Evolutionary conservation across 2,113 vertebrate species (phyloP).

Genomic region (Martes martes): DNA sequence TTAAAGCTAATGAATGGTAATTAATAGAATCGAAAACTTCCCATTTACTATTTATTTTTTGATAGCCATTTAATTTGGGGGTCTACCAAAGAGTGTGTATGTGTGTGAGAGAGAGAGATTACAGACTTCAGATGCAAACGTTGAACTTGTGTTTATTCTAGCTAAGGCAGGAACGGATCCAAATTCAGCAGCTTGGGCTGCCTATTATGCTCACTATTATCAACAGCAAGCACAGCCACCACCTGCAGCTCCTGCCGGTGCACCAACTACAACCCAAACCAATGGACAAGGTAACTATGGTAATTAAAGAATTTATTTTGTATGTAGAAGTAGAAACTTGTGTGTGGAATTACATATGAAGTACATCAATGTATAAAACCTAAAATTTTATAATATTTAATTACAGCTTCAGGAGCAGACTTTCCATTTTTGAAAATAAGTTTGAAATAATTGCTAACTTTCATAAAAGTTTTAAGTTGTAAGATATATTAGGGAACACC

Average conservation of each 20-base stretch:
- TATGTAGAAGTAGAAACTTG: neutral
- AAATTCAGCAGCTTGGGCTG: constrained; percentile 98
- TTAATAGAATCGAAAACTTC: neutral
- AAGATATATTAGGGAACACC: neutral
- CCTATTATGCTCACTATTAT: constrained; percentile 98
- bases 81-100: neutral
- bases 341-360: constrained; percentile 9
- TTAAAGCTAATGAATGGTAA: neutral
- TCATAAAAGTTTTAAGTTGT: neutral
- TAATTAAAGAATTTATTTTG: neutral
- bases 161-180: constrained; percentile 97
- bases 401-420: neutral
- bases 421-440: neutral
- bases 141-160: constrained; percentile 73
- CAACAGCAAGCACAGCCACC: constrained; percentile 95
- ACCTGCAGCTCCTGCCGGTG: constrained; percentile 92
- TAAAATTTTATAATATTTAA: neutral
- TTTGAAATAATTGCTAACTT: neutral
- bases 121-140: neutral
- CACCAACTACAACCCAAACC: constrained; percentile 91
- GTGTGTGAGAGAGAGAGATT: neutral
- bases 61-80: neutral
- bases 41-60: neutral
- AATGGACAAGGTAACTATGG: constrained; percentile 94
- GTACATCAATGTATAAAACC: neutral